Evolutionary conservation across 2,888 invertebrate species (phyloP).

Genomic region (Watsonalla binaria): DNA sequence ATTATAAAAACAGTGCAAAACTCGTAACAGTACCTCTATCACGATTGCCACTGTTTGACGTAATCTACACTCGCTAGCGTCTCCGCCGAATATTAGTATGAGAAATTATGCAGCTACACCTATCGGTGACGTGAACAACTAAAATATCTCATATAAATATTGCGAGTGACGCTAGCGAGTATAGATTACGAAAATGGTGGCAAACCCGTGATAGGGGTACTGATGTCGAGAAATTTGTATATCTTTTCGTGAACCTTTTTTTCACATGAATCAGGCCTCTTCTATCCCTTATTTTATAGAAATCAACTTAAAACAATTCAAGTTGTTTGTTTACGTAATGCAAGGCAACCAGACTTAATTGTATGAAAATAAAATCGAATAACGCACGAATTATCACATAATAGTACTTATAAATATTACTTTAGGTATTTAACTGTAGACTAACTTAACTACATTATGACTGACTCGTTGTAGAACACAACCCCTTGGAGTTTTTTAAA

Average conservation of each 20-base stretch:
- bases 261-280: conserved; percentile 22
- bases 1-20: too few relatives aligned
- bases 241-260: not conserved
- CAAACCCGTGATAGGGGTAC: too few relatives aligned
- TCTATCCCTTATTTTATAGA: conserved; percentile 17
- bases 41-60: too few relatives aligned
- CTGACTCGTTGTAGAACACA: conserved; percentile 59
- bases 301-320: conserved; percentile 8
- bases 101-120: too few relatives aligned
- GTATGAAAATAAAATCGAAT: conserved; percentile 37
- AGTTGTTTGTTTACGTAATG: conserved; percentile 51
- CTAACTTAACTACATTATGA: conserved; percentile 48
- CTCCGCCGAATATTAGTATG: too few relatives aligned
- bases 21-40: too few relatives aligned
- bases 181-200: too few relatives aligned
- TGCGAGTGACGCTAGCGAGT: too few relatives aligned
- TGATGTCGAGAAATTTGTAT: not conserved
- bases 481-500: conserved; percentile 15
- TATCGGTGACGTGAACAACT: too few relatives aligned
- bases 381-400: conserved; percentile 60
- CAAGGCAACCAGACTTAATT: conserved; percentile 61
- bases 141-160: too few relatives aligned
- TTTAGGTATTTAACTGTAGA: conserved; percentile 16
- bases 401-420: conserved; percentile 9
- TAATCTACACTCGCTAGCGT: too few relatives aligned